Conservation (phyloP, 2,797 vertebrate species). For the Artibeus lituratus region DNA sequence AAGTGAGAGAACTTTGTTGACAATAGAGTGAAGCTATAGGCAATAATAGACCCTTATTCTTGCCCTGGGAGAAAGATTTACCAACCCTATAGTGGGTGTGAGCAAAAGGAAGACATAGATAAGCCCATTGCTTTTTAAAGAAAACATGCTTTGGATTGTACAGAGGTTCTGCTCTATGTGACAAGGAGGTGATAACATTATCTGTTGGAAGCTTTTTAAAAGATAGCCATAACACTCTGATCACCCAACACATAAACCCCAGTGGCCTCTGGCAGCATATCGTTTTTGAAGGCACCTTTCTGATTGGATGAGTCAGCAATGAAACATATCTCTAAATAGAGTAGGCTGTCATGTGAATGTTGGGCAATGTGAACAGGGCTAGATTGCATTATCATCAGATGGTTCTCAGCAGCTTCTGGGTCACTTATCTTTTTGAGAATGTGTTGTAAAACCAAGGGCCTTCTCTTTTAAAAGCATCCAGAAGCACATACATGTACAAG, state of each 20-base stretch:
- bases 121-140: conserved; percentile 48
- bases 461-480: neutral
- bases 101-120: conserved; percentile 2
- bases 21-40: neutral
- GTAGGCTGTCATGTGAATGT: neutral
- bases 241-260: neutral
- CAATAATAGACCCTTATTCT: conserved; percentile 4
- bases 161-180: conserved; percentile 13
- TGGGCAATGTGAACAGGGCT: neutral
- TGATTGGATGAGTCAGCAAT: neutral
- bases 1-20: neutral
- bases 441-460: neutral
- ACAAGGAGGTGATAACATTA: conserved; percentile 51
- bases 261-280: conserved; percentile 8
- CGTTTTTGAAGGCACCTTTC: neutral
- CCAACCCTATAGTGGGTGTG: neutral
- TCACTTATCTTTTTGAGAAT: neutral
- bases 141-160: conserved; percentile 42
- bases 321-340: neutral
- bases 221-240: neutral
- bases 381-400: neutral
- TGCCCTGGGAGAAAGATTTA: conserved; percentile 48
- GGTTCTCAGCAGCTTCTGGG: neutral
- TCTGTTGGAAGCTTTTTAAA: conserved; percentile 19
- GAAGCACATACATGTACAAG: neutral